These are phyloP conservation scores for Drosophila takahashii DNA, from an alignment of 1,140 invertebrate species.

Conservation along the genomic window DNA sequence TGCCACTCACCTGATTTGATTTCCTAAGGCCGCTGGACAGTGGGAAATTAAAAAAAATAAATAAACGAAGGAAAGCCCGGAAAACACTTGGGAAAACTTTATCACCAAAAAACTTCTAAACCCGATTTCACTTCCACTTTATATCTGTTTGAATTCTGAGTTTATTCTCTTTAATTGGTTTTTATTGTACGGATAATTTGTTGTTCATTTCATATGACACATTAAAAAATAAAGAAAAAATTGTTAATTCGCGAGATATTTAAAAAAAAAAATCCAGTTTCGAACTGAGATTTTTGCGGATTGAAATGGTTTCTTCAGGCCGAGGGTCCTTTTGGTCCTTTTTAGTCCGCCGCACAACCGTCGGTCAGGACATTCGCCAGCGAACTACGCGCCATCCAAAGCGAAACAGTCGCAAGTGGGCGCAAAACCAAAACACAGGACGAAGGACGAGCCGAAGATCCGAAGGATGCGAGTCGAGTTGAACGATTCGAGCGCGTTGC, in stretches of 20 bases:
- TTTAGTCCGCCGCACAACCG: conserved; percentile 60
- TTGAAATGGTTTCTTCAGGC: conserved; percentile 6
- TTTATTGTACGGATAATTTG: neutral
- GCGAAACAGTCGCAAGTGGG: conserved; percentile 54
- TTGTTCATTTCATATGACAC: neutral
- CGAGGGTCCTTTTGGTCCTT: neutral
- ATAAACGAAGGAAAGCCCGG: neutral
- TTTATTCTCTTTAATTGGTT: neutral
- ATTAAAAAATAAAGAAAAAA: conserved; percentile 12
- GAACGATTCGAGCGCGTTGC: neutral
- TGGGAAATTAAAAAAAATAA: neutral
- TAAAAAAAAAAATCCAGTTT: neutral
- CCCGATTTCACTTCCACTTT: neutral
- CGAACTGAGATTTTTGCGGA: neutral
- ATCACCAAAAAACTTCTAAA: neutral
- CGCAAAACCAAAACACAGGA: conserved; percentile 47
- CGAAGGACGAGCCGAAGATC: conserved; percentile 7
- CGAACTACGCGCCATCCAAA: conserved; percentile 62
- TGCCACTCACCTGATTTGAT: conserved; percentile 24
- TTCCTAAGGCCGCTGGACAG: neutral
- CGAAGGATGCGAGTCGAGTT: conserved; percentile 7
- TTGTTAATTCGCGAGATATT: neutral
- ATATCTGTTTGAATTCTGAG: neutral
- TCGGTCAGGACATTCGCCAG: conserved; percentile 71
- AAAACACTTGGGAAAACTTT: neutral